Base-by-base conservation (phyloP, 92 coral and sea anemone species). In the Muricea muricata region DNA sequence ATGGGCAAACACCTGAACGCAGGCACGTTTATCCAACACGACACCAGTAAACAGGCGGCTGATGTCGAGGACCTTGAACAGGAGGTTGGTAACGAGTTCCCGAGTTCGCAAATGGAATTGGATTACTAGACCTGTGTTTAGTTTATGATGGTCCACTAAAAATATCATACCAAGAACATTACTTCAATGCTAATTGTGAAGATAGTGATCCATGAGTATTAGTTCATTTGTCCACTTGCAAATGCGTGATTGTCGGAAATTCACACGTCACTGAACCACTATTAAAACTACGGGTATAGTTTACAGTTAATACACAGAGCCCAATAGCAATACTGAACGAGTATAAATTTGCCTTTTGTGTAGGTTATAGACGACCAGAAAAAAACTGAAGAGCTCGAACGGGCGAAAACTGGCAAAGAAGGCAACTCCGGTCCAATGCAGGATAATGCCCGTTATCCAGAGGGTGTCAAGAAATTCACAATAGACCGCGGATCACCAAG, bases 31-130 rank as follows among this genome's bases (percentile, higher is more conserved):
- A 93, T 93, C 0, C 99, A 96, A 61, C 99, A 96, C 50, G 99
- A 96, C 56, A 96, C 99, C 31, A 96, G 99, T 61, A 96, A 96
- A 78, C 99, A 96, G 46, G 96, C 92, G 65, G 99, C 99, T 6
- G 99, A 96, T 67, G 99, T 96, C 17, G 99, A 96, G 73, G 99
- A 96, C 67, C 81, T 96, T 35, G 99, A 96, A 50, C 96, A 96
- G 68, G 99, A 96, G 94, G 99, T 96, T 78, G 71, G 83, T 78
- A 78, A 10, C 37, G 40, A 50, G 67, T n/a, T 28, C 0, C 60
- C n/a, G 24, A 52, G 10, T 23, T 32, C 2, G 15, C 6, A 39
- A 47, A 75, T 24, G 15, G 30, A 25, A 17, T 17, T 15, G 23
- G 25, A n/a, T 5, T 3, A n/a, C n/a, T n/a, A n/a, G n/a, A n/a